These are phyloP conservation scores for Periophthalmus magnuspinnatus DNA, from an alignment of 2,797 vertebrate species.

Conservation along the genomic window DNA sequence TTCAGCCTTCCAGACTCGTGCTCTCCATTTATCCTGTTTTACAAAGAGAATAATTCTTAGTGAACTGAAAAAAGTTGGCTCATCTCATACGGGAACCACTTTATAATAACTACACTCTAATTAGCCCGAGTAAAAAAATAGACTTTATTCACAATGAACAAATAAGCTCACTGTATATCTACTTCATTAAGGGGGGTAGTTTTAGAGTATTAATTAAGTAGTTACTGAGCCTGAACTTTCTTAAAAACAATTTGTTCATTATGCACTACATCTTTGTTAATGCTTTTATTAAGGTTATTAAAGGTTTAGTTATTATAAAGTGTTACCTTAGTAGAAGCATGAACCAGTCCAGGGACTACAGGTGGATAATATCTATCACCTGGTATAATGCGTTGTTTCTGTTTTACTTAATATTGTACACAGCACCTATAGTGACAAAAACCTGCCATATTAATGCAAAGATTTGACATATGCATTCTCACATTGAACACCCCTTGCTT, in stretches of 20 bases:
- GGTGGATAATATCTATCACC: background rate
- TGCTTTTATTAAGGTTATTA: no score
- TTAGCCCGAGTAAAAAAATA: no score
- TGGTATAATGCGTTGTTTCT: background rate
- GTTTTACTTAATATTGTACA: background rate
- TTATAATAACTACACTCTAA: no score
- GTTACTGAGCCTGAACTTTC: no score
- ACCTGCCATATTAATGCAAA: background rate
- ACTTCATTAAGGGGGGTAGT: no score
- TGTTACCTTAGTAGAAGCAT: background rate
- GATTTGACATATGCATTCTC: background rate
- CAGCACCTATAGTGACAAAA: background rate
- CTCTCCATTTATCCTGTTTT: background rate
- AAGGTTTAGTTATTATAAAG: no score
- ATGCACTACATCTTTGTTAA: no score
- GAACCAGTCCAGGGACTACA: background rate
- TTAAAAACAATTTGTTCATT: no score
- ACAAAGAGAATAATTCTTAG: background rate
- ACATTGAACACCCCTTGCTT: background rate
- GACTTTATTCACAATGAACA: no score
- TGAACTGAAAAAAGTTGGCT: background rate
- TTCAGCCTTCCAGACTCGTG: background rate
- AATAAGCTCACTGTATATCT: no score
- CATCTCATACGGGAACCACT: no score
- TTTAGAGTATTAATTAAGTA: no score